Conservation (phyloP, 92 coral and sea anemone species). For the Bergia puertoricense region DNA sequence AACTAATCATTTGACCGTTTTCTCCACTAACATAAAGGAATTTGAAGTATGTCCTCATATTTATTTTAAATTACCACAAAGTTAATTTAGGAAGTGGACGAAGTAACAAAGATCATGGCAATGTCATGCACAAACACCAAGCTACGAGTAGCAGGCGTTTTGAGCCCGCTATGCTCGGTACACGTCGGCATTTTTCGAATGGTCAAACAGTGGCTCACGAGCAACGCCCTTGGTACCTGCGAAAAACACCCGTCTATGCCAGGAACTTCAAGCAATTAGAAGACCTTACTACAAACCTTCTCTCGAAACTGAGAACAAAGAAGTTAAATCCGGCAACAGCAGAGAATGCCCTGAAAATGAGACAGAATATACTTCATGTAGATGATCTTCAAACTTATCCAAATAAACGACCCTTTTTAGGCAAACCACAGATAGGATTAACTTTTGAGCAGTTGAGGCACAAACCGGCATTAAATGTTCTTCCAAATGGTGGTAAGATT, state of each 20-base stretch:
- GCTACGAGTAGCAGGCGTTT: neutral
- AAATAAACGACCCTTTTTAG: neutral
- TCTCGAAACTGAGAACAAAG: neutral
- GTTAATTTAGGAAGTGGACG: neutral
- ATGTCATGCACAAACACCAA: neutral
- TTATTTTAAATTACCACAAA: neutral
- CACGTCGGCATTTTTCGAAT: neutral
- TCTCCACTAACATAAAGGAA: neutral
- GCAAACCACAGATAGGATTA: neutral
- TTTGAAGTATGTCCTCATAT: neutral
- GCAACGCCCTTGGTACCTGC: neutral
- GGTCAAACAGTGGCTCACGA: neutral
- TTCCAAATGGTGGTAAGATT: neutral
- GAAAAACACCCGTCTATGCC: neutral
- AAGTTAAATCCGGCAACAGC: neutral
- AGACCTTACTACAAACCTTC: constrained; percentile 1
- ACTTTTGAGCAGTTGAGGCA: neutral
- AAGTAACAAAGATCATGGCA: neutral
- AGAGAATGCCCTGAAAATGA: neutral
- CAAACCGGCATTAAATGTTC: neutral
- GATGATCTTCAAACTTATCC: no score
- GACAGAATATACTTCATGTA: neutral
- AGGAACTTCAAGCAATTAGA: constrained; percentile 21
- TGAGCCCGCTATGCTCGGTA: neutral
- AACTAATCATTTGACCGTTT: neutral